These are phyloP conservation scores for Staurois parvus DNA, from an alignment of 2,797 vertebrate genomes.

Conservation along the genomic window DNA sequence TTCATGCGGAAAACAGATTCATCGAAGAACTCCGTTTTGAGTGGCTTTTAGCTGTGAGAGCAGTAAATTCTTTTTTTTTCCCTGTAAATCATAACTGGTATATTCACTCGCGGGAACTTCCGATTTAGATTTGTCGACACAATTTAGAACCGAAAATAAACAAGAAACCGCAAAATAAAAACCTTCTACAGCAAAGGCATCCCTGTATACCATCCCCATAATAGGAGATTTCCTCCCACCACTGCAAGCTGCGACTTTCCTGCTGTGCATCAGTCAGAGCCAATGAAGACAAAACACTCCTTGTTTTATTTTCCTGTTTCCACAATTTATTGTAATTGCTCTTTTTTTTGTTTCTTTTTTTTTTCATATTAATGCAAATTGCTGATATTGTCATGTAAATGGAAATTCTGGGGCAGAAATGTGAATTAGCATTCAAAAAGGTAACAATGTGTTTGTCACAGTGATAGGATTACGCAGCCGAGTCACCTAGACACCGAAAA, in stretches of 20 bases:
- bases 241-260: background rate
- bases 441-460: background rate
- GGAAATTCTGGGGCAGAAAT: background rate
- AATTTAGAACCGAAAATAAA: too few relatives aligned
- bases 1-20: too few relatives aligned
- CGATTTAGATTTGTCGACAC: too few relatives aligned
- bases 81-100: too few relatives aligned
- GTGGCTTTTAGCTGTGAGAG: too few relatives aligned
- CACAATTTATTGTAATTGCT: constrained; percentile 26
- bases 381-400: constrained; percentile 45
- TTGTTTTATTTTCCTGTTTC: constrained; percentile 22
- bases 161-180: too few relatives aligned
- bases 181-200: too few relatives aligned
- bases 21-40: too few relatives aligned
- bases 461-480: background rate
- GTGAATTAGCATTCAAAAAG: background rate
- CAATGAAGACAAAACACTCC: background rate
- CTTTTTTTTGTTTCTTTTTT: too few relatives aligned
- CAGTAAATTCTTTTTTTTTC: too few relatives aligned
- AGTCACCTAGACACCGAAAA: background rate
- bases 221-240: background rate
- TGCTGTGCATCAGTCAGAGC: background rate
- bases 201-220: background rate
- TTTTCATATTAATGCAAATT: constrained; percentile 25
- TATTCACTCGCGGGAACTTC: too few relatives aligned